These are phyloP conservation scores for Archips xylosteana DNA, from an alignment of 2,888 invertebrate genomes.

Conservation along the genomic window DNA sequence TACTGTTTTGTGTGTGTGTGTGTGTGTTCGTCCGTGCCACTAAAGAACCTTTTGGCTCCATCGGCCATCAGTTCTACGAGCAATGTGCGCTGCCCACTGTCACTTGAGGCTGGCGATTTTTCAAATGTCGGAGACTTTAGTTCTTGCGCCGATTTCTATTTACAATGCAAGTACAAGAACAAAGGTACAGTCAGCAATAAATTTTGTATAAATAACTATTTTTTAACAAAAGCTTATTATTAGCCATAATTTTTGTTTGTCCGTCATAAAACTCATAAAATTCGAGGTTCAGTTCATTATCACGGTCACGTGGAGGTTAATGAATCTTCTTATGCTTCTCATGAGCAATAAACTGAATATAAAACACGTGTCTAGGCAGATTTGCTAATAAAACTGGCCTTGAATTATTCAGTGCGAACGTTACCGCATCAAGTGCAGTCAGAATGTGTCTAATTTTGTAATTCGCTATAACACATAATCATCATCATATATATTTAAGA, in stretches of 20 bases:
- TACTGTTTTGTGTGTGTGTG: too few species aligned
- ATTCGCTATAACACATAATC: neutral
- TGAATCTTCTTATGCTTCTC: constrained; percentile 5
- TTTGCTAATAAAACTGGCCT: constrained; percentile 32
- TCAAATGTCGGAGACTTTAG: too few species aligned
- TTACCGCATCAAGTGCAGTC: constrained; percentile 12
- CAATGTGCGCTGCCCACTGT: too few species aligned
- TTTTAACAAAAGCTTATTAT: neutral
- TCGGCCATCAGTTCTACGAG: too few species aligned
- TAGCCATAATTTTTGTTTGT: neutral
- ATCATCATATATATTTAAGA: too few species aligned
- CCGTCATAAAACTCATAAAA: neutral
- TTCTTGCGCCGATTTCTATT: too few species aligned
- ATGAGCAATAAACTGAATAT: constrained; percentile 6
- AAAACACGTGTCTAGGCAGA: constrained; percentile 14
- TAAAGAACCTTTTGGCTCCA: too few species aligned
- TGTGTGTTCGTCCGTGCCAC: too few species aligned
- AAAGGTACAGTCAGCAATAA: too few species aligned
- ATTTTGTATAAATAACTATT: too few species aligned
- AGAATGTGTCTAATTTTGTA: constrained; percentile 5
- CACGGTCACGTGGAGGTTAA: neutral
- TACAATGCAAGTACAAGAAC: too few species aligned
- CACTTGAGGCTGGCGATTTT: too few species aligned
- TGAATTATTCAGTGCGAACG: constrained; percentile 22
- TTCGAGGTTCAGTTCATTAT: neutral